These are phyloP conservation scores for Leguminivora glycinivorella DNA, from an alignment of 1,140 invertebrate species.

Conservation along the genomic window DNA sequence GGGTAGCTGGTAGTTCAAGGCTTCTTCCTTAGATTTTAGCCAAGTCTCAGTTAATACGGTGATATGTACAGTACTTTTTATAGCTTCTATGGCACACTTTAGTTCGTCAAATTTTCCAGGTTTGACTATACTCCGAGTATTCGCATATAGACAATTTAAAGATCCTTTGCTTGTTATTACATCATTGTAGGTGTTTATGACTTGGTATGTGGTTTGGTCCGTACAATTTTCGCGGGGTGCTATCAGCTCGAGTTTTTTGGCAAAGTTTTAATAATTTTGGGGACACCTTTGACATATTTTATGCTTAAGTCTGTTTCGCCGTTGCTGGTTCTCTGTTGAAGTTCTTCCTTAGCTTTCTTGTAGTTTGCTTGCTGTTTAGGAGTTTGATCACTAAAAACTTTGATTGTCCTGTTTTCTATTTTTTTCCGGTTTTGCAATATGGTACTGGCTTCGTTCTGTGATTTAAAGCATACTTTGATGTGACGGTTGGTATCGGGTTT, in stretches of 20 bases:
- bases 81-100: conserved; percentile 27
- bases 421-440: conserved; percentile 20
- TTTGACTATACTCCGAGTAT: conserved; percentile 35
- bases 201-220: neutral
- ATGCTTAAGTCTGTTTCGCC: conserved; percentile 33
- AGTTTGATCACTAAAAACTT: conserved; percentile 35
- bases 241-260: conserved; percentile 36
- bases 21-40: conserved; percentile 34
- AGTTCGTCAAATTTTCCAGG: conserved; percentile 39
- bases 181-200: neutral
- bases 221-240: neutral
- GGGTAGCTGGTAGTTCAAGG: conserved; percentile 12
- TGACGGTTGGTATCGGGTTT: neutral
- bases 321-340: conserved; percentile 19
- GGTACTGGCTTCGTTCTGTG: neutral
- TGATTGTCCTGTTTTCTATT: neutral
- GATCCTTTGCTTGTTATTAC: conserved; percentile 18
- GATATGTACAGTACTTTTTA: conserved; percentile 8
- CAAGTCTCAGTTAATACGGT: conserved; percentile 35
- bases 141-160: conserved; percentile 35
- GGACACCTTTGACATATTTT: no score
- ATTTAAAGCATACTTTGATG: neutral
- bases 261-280: conserved; percentile 31
- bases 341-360: conserved; percentile 28
- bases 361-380: conserved; percentile 26